These are phyloP conservation scores for Sarcophaga rosellei DNA, from an alignment of 2,888 invertebrate species.

Conservation along the genomic window DNA sequence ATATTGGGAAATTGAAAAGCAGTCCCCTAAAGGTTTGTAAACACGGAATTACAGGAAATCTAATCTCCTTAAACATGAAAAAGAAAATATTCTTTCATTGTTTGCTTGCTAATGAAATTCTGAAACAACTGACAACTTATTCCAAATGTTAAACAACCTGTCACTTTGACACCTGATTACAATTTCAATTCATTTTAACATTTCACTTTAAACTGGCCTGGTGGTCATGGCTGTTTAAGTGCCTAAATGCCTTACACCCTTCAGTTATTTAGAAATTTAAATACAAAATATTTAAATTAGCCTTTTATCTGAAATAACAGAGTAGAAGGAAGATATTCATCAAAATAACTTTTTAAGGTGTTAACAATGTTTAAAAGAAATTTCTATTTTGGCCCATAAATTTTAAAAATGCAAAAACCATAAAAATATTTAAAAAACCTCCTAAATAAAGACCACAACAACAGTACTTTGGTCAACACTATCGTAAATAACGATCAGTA, in stretches of 20 bases:
- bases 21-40: too few relatives aligned
- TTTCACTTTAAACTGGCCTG: conserved; percentile 6
- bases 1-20: too few relatives aligned
- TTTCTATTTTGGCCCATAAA: conserved; percentile 40
- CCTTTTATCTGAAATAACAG: conserved; percentile 14
- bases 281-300: conserved; percentile 59
- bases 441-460: conserved; percentile 22
- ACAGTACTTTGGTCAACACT: conserved; percentile 2
- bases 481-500: conserved; percentile 61
- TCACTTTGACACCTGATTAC: conserved; percentile 64
- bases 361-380: conserved; percentile 41
- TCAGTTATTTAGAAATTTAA: conserved; percentile 1
- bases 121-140: neutral
- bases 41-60: too few relatives aligned
- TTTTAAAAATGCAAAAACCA: conserved; percentile 57
- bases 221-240: conserved; percentile 65
- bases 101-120: neutral
- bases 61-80: neutral
- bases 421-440: conserved; percentile 27
- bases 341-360: conserved; percentile 44
- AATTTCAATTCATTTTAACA: conserved; percentile 36
- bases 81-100: neutral
- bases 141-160: conserved; percentile 53
- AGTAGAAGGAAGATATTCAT: conserved; percentile 43
- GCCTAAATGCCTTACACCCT: conserved; percentile 62